A percentile compares a stretch with the other conserved stretches of the same genome.
Evolutionary conservation across 53 echinoderm and acorn worm genomes (phyloP).

Genomic region (Arbacia lixula): DNA sequence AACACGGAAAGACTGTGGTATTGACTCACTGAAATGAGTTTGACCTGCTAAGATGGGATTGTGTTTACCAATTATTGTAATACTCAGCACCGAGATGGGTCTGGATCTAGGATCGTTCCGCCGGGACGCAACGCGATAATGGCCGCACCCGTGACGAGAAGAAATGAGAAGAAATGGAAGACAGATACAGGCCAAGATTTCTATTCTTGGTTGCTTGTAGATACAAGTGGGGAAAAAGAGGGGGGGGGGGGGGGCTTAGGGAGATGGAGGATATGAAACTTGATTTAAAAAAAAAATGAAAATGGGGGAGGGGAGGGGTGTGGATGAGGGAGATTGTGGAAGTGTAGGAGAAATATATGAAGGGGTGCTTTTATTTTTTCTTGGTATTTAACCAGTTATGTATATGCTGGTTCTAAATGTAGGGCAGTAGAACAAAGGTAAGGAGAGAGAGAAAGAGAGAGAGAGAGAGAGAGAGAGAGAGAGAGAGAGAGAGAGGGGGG

Average conservation of each 20-base stretch:
- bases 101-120: too few species aligned
- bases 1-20: conserved; percentile 23
- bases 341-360: background rate
- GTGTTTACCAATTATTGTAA: conserved; percentile 50
- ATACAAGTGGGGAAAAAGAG: background rate
- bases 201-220: too few species aligned
- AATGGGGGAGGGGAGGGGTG: background rate
- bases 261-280: background rate
- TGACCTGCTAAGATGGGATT: conserved; percentile 26
- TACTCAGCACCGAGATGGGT: too few species aligned
- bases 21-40: conserved; percentile 44
- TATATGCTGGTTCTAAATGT: too few species aligned
- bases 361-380: too few species aligned
- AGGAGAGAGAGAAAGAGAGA: background rate
- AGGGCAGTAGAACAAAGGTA: background rate
- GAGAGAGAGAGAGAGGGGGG: background rate
- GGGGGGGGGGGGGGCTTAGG: background rate
- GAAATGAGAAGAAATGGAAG: too few species aligned
- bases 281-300: background rate
- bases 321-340: background rate
- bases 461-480: background rate
- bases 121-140: too few species aligned
- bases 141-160: too few species aligned
- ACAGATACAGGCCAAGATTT: too few species aligned
- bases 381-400: too few species aligned